Base-by-base conservation (phyloP, 2,888 invertebrate genomes). In the Drosophila maculinotata region DNA sequence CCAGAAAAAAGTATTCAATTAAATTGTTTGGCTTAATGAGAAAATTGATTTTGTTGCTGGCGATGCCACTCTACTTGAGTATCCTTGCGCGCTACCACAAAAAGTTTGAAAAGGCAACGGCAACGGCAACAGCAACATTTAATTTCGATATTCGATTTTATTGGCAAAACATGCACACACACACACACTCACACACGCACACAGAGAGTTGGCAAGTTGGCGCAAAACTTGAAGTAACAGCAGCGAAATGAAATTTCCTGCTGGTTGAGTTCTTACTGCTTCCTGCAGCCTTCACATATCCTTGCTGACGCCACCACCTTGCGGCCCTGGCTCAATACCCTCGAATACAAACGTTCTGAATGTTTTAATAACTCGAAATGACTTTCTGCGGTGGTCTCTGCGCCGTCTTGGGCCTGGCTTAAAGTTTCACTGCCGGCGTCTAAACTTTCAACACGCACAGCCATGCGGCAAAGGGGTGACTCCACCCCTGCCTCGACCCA, bases 291-390 rank as follows among this genome's bases (percentile, higher is more conserved):
- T 68, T 86, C 83, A 75, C 69, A 79, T 79, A 84, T 83, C 70
- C 75, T 68, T 81, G 52, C 85, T 64, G 66, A 57, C 49, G 59
- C 76, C 47, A 70, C 47, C 51, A 56, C 59, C 67, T 77, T 47
- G 41, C 53, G 59, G 41, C 12, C 39, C 31, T 38, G 41, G 35
- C 60, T 52, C 73, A 74, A 73, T 69, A 64, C 51, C 58, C 67
- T 64, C 57, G 70, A 72, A 81, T 88, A 85, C 87, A 79, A 85
- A 85, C 85, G 88, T 88, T 82, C 68, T 88, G 89, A 86, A 89
- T 86, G 85, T 89, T 83, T 83, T 83, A 83, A 83, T 83, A 83
- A 88, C 83, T 88, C 88, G 83, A 88, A 83, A 83, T 88, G 83
- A 83, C 83, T 83, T 83, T 83, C 56, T 83, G 83, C 69, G 83